Percentiles rank a stretch among this genome's conserved stretches.
Evolutionary conservation across 1,140 invertebrate genomes (phyloP).

Genomic region (Atta cephalotes): DNA sequence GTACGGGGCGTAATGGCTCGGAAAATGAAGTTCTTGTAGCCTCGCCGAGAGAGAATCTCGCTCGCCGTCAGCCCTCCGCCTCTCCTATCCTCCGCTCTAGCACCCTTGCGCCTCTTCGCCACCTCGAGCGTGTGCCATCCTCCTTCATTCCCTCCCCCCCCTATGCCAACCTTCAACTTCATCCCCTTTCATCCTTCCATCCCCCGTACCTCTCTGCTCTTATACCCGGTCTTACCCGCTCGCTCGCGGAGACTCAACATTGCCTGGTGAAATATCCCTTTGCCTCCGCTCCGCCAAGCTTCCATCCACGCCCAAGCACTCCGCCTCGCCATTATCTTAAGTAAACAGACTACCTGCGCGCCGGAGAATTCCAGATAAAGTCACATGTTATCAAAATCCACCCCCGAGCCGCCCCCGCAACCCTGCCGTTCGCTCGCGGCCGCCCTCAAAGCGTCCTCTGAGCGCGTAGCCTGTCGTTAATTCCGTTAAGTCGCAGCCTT

Average conservation of each 20-base stretch:
- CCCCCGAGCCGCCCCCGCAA: slow-evolving; percentile 50
- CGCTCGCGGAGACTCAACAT: slow-evolving; percentile 70
- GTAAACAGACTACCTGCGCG: slow-evolving; percentile 84
- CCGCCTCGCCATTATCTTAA: slow-evolving; percentile 83
- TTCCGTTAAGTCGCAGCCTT: slow-evolving; percentile 78
- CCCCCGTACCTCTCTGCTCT: slow-evolving; percentile 47
- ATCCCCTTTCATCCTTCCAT: slow-evolving; percentile 55
- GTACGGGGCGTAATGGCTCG: slow-evolving; percentile 83
- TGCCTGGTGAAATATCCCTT: slow-evolving; percentile 78
- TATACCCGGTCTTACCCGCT: slow-evolving; percentile 67
- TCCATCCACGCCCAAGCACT: slow-evolving; percentile 69
- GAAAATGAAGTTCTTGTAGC: slow-evolving; percentile 86
- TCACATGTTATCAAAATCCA: slow-evolving; percentile 84
- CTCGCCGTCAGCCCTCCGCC: slow-evolving; percentile 39
- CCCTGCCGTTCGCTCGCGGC: slow-evolving; percentile 56
- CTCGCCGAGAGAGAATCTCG: slow-evolving; percentile 79
- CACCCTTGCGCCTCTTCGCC: slow-evolving; percentile 49
- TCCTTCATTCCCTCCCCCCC: slow-evolving; percentile 45
- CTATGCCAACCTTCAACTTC: slow-evolving; percentile 51
- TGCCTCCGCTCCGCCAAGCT: slow-evolving; percentile 55
- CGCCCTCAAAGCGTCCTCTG: slow-evolving; percentile 43
- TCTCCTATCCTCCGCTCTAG: slow-evolving; percentile 31
- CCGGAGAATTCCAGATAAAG: slow-evolving; percentile 82
- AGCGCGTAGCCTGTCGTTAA: slow-evolving; percentile 75
- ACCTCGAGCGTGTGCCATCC: slow-evolving; percentile 58